Percentiles rank a stretch among this genome's conserved stretches.
These are phyloP conservation scores for Parnassius orleans DNA, from an alignment of 2,888 invertebrate species.

Conservation along the genomic window DNA sequence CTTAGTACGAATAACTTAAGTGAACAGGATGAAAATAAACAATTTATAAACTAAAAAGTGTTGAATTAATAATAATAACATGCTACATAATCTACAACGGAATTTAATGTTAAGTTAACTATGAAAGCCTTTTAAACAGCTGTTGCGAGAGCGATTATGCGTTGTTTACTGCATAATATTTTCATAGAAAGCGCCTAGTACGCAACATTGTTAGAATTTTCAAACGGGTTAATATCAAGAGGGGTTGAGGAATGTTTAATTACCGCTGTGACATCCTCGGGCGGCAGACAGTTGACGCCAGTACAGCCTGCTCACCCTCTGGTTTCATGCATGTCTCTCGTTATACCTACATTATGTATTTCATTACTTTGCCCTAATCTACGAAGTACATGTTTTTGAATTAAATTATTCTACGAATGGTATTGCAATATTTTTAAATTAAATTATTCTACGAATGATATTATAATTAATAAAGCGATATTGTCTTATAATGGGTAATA, in stretches of 20 bases:
- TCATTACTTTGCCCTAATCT: slow-evolving; percentile 25
- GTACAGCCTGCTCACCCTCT: slow-evolving; percentile 36
- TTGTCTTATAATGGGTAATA: too few relatives aligned
- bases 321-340: slow-evolving; percentile 31
- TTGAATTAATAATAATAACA: slow-evolving; percentile 6
- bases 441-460: slow-evolving; percentile 9
- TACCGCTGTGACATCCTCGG: slow-evolving; percentile 61
- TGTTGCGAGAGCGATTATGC: slow-evolving; percentile 27
- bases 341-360: slow-evolving; percentile 26
- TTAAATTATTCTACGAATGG: slow-evolving; percentile 5
- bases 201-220: slow-evolving; percentile 71
- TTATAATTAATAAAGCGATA: background rate
- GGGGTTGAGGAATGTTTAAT: slow-evolving; percentile 68
- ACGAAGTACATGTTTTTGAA: slow-evolving; percentile 15
- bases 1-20: slow-evolving; percentile 20
- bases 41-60: slow-evolving; percentile 6
- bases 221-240: slow-evolving; percentile 67
- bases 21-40: slow-evolving; percentile 19
- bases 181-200: slow-evolving; percentile 54
- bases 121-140: slow-evolving; percentile 33
- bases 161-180: slow-evolving; percentile 42
- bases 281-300: slow-evolving; percentile 44
- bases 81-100: slow-evolving; percentile 8
- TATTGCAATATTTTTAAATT: slow-evolving; percentile 20
- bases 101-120: slow-evolving; percentile 26